Base-by-base conservation (phyloP, 2,888 invertebrate genomes). In the Meiosimyza platycephala region DNA sequence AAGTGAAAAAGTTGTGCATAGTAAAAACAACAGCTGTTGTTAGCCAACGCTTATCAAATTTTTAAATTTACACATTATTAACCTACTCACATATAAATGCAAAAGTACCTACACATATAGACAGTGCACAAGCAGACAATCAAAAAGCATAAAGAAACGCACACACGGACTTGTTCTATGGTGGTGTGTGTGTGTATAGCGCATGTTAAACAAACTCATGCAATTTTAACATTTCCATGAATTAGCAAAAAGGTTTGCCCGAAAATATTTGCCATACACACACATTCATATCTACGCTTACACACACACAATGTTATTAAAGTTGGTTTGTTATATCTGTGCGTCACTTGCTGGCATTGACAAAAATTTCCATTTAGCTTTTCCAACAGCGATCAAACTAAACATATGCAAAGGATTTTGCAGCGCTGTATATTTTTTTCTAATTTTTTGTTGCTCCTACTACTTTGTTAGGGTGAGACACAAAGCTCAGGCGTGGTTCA, bases 31-130 rank as follows among this genome's bases (percentile, higher is more conserved):
- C 47, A 59, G 47, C 51, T 65, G 50, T 69, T 16, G 33, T 54
- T 72, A 71, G 73, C 75, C 76, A 71, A 75, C 60, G 66, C 77
- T 77, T 71, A 73, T 73, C 72, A 73, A 76, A 78, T 74, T 74
- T 79, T 60, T 71, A 74, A 64, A 51, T 73, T 72, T 76, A 18
- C 72, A 68, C 74, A 71, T 69, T 76, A 70, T 75, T 64, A 66
- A 71, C 54, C 62, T 70, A 47, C 40, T 70, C 62, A 52, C 63
- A 55, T 51, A 22, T n/a, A 18, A 13, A 62, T 15, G 47, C 54
- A 47, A 40, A 18, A 57, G 9, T 40, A 28, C 28, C 28, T 28
- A 40, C 40, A 40, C 40, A 40, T 40, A 9, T 40, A 40, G 40
- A 40, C 9, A 7, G 9, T 1, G 9, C 2, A 40, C 40, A 40